Evolutionary conservation across 2,797 vertebrate genomes (phyloP).

Genomic region (Babyrousa celebensis): DNA sequence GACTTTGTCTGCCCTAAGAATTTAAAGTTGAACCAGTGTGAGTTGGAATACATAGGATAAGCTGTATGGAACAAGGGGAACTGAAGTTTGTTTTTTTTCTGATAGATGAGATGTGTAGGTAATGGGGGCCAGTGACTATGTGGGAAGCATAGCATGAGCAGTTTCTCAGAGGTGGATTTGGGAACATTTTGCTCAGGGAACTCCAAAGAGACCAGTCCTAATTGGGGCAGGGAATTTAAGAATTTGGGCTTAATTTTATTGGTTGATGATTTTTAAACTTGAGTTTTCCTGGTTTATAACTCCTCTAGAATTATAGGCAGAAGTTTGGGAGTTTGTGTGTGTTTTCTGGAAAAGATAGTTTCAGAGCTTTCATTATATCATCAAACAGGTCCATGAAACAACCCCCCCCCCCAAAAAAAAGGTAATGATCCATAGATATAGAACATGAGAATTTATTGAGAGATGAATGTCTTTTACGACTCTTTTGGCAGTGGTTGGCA

Average conservation of each 20-base stretch:
- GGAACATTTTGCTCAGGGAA: slow-evolving; percentile 26
- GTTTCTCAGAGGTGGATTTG: background rate
- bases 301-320: background rate
- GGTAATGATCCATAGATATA: background rate
- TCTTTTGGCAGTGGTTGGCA: background rate
- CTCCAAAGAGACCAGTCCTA: background rate
- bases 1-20: background rate
- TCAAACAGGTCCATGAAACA: background rate
- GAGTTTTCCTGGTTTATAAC: slow-evolving; percentile 2
- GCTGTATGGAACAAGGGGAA: no score
- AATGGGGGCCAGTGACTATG: background rate
- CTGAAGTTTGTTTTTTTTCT: background rate
- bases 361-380: slow-evolving; percentile 16
- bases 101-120: background rate
- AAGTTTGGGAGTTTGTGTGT: background rate
- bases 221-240: background rate
- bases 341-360: slow-evolving; percentile 40
- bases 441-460: background rate
- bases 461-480: background rate
- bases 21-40: background rate
- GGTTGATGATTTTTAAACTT: background rate
- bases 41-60: background rate
- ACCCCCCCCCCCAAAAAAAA: rapidly evolving
- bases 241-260: background rate
- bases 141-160: background rate